Evolutionary conservation across 2,113 vertebrate species (phyloP).

Genomic region (Dryoscopus gambensis): DNA sequence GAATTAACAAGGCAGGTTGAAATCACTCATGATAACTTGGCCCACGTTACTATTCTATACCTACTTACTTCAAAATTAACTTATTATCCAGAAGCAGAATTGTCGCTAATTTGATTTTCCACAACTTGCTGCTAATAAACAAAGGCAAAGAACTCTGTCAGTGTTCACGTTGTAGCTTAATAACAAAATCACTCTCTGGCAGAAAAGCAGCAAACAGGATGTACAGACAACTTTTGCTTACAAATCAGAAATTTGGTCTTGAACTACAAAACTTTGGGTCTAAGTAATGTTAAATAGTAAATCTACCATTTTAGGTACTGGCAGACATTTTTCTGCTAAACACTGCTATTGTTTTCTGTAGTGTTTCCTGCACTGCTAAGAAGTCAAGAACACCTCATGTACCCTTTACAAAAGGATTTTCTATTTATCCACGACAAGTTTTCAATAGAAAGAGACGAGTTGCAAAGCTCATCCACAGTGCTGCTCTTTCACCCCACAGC

Average conservation of each 20-base stretch:
- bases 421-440: background rate
- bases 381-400: background rate
- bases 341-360: background rate
- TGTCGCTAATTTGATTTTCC: background rate
- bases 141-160: background rate
- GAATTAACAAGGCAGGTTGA: background rate
- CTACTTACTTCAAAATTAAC: background rate
- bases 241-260: background rate
- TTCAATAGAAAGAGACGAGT: background rate
- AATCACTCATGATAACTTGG: background rate
- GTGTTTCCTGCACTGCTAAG: background rate
- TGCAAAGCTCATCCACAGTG: background rate
- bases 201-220: background rate
- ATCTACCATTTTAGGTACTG: background rate
- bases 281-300: background rate
- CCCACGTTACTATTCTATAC: background rate
- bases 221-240: background rate
- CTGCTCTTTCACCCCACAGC: background rate
- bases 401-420: background rate
- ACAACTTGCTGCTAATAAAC: background rate
- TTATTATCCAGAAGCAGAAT: background rate
- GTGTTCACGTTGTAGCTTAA: background rate
- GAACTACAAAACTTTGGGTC: background rate
- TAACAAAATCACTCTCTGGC: background rate
- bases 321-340: background rate